phyloP scores from a whole-genome alignment of 2,888 invertebrate genomes.

The Cyclophora albipunctata region DNA sequence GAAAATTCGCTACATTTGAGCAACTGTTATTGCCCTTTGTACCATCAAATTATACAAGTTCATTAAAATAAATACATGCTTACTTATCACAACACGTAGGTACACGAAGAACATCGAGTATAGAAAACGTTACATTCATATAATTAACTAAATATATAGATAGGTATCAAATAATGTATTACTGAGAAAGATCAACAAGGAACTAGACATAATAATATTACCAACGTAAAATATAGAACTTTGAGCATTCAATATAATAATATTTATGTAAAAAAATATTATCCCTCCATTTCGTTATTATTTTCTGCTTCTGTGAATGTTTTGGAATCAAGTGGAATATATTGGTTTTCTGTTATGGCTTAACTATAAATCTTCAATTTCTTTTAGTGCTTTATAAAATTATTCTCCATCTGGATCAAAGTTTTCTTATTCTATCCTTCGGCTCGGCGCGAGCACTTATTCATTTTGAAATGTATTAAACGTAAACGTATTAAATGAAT shows the following conservation, averaged over 20 bases:
- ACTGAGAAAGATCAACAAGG: constrained; percentile 56
- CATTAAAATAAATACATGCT: constrained; percentile 46
- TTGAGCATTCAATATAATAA: constrained; percentile 66
- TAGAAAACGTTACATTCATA: constrained; percentile 44
- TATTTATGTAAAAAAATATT: constrained; percentile 68
- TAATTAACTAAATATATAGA: constrained; percentile 47
- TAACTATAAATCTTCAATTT: constrained; percentile 16
- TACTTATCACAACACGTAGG: constrained; percentile 71
- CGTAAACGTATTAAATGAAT: constrained; percentile 12
- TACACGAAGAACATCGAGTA: constrained; percentile 42
- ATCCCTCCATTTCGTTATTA: constrained; percentile 45
- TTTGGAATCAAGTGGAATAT: constrained; percentile 31
- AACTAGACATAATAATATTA: constrained; percentile 62
- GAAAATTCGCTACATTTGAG: constrained; percentile 24
- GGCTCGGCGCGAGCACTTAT: constrained; percentile 2
- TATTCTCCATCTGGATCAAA: constrained; percentile 7
- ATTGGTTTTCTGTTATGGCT: constrained; percentile 8
- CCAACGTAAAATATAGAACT: constrained; percentile 65
- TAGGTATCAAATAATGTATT: constrained; percentile 45
- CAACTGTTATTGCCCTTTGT: constrained; percentile 60
- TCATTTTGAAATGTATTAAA: background rate
- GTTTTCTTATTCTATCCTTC: constrained; percentile 6
- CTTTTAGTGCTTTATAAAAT: constrained; percentile 13
- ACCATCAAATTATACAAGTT: constrained; percentile 50
- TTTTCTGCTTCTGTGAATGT: constrained; percentile 35